Evolutionary conservation across 2,797 vertebrate genomes (phyloP).

Genomic region (Cynodonichthys magdalenae): DNA sequence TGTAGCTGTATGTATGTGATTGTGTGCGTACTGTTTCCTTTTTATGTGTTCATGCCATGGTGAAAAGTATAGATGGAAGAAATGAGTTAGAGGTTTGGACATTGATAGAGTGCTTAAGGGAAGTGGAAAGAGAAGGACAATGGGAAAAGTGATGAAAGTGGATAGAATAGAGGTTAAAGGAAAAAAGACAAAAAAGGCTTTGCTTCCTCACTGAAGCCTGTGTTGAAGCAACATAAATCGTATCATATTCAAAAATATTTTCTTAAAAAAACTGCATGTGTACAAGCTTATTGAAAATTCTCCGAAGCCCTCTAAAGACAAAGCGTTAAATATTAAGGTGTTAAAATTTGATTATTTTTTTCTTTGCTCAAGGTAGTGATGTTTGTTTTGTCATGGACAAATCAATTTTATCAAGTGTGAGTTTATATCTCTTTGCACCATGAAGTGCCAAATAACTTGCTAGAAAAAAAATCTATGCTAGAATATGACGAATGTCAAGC

Average conservation of each 20-base stretch:
- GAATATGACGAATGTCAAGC: constrained; percentile 5
- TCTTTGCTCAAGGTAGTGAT: not conserved
- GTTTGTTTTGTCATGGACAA: constrained; percentile 2
- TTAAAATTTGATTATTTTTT: constrained; percentile 1
- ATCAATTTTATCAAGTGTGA: too few relatives aligned
- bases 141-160: constrained; percentile 45
- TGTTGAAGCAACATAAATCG: constrained; percentile 32
- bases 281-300: not conserved
- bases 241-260: constrained; percentile 3
- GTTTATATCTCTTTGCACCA: too few relatives aligned
- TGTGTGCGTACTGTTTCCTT: constrained; percentile 14
- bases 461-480: not conserved
- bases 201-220: constrained; percentile 52
- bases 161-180: constrained; percentile 40
- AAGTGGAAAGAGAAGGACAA: constrained; percentile 51
- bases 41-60: constrained; percentile 8
- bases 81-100: constrained; percentile 32
- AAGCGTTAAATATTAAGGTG: not conserved
- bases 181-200: constrained; percentile 54
- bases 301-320: too few relatives aligned
- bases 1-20: constrained; percentile 10
- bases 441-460: not conserved
- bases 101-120: constrained; percentile 41
- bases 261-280: not conserved
- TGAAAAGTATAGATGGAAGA: constrained; percentile 20